These are phyloP conservation scores for Sycobia sp. DNA, from an alignment of 1,140 invertebrate species.

Conservation along the genomic window DNA sequence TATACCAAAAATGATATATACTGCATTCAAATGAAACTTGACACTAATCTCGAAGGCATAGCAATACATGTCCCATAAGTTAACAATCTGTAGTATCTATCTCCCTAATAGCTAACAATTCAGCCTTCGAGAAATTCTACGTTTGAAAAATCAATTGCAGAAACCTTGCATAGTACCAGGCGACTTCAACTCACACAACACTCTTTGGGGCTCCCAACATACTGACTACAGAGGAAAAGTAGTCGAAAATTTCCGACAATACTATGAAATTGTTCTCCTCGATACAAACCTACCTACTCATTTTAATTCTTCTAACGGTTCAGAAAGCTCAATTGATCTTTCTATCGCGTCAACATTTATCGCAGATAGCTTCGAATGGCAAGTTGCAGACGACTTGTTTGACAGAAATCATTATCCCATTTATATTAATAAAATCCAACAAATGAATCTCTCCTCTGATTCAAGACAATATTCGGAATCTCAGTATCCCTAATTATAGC, in stretches of 20 bases:
- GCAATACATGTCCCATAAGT: not conserved
- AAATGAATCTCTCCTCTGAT: no score
- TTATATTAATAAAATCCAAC: no score
- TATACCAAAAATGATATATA: conserved; percentile 40
- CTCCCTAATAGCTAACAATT: conserved; percentile 26
- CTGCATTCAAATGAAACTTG: conserved; percentile 34
- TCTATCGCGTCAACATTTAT: conserved; percentile 24
- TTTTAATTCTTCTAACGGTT: conserved; percentile 38
- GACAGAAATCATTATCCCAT: not conserved
- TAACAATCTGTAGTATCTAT: conserved; percentile 26
- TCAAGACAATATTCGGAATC: no score
- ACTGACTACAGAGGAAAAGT: conserved; percentile 44
- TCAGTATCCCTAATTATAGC: no score
- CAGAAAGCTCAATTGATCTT: conserved; percentile 42
- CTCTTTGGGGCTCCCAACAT: conserved; percentile 43
- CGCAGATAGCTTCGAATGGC: not conserved
- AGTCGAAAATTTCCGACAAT: conserved; percentile 37
- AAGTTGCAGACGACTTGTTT: not conserved
- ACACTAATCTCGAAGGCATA: not conserved
- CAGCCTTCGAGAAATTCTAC: conserved; percentile 33
- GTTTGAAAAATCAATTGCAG: conserved; percentile 43
- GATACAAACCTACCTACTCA: conserved; percentile 42
- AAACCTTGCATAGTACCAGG: conserved; percentile 45
- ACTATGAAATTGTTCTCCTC: conserved; percentile 30
- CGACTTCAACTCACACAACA: conserved; percentile 48